These are phyloP conservation scores for Brachynemurus nebulosus DNA, from an alignment of 2,888 invertebrate species.

Conservation along the genomic window DNA sequence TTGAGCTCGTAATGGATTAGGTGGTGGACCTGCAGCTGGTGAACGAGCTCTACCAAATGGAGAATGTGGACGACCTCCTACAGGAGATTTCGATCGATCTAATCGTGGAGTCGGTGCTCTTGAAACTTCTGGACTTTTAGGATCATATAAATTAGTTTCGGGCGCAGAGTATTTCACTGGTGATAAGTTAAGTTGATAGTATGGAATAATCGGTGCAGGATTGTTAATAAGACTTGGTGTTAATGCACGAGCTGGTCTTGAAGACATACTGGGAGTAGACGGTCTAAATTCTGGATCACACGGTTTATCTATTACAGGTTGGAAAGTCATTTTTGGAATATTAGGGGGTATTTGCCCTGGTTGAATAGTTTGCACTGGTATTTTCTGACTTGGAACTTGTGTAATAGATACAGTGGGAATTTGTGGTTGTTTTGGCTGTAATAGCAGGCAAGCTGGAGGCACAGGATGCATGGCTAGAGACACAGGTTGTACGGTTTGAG, in stretches of 20 bases:
- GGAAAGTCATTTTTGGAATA: conserved; percentile 45
- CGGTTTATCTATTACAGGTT: conserved; percentile 44
- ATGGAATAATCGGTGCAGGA: conserved; percentile 61
- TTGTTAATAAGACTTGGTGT: conserved; percentile 61
- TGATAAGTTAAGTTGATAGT: conserved; percentile 64
- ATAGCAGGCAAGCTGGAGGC: no score
- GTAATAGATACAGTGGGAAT: background rate
- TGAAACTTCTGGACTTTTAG: conserved; percentile 41
- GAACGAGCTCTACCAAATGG: conserved; percentile 31
- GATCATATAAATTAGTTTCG: conserved; percentile 44
- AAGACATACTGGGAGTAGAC: conserved; percentile 34
- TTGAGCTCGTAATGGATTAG: conserved; percentile 49
- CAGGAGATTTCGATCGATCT: conserved; percentile 26
- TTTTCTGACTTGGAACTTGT: background rate
- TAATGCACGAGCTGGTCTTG: conserved; percentile 42
- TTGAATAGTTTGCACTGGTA: conserved; percentile 23
- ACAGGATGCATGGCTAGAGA: no score
- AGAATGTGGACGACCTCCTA: conserved; percentile 40
- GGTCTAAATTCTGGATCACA: no score
- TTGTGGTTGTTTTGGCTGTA: background rate
- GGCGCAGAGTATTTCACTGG: conserved; percentile 49
- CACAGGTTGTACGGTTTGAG: no score
- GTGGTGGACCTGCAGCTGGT: conserved; percentile 44
- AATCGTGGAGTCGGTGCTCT: conserved; percentile 50
- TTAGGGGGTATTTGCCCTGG: conserved; percentile 27